Base-by-base conservation (phyloP, 30 jellyfish, hydroid and myxozoan genomes). In the Aurelia aurita complex sp. Pacific region DNA sequence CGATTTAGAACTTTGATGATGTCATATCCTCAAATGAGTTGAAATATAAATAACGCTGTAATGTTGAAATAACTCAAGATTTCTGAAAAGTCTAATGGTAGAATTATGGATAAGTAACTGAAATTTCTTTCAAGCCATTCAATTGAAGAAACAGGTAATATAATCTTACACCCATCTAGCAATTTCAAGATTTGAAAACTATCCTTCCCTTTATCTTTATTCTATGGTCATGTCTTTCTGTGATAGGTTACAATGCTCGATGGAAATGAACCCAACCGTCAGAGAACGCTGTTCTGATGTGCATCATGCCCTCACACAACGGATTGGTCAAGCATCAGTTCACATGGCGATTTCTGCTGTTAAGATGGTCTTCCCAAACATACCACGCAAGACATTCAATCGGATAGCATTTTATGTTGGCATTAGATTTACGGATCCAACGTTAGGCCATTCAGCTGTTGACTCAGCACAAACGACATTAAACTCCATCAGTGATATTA, bases 361-460 rank as follows among this genome's bases (percentile, higher is more conserved):
- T 57, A 95, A 93, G 76, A 93, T 88, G 91, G 97, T 92, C 19
- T 82, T 82, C 84, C 95, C 96, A 69, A 86, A 72, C 76, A 82
- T 92, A 18, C 92, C 91, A 2, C 81, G 96, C 32, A 80, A 86
- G 65, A 81, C 96, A 9, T 85, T 77, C 64, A 66, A 80, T 18
- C 76, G 96, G 60, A 74, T 67, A 72, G 96, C 91, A 52, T 93
- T 81, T 59, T 95, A 95, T 70, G 95, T 88, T 81, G 96, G 98
- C 36, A 77, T 93, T 9, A 70, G 73, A 35, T 88, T 93, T 64
- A 54, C 17, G 17, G 91, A 93, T 64, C 77, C 91, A 33, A 33
- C 96, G 1, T 61, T 78, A 2, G 87, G 85, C 18, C 87, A 78
- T 71, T 50, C 82, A 19, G 53, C 87, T 0, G 62, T 74, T 17